Evolutionary conservation across 1,140 invertebrate species (phyloP), one percentile per base, ranked within the genome.

Genomic region (Vanessa tameamea): DNA sequence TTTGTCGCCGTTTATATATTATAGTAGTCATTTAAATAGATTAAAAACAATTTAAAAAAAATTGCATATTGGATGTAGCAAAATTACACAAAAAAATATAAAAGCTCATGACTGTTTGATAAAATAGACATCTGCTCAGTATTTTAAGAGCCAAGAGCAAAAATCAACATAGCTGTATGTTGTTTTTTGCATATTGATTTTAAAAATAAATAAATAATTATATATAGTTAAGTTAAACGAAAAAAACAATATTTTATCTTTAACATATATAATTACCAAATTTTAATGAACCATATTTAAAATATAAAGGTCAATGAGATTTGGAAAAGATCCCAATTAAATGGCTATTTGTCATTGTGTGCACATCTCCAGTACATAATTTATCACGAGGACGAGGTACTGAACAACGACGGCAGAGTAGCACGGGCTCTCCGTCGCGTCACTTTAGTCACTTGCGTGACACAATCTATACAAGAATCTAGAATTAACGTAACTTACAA

Each of bases 401-500:
- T 78, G 76, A 78, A 72, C 79, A 20, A 57, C 59, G 71, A 72
- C 69, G 43, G 76, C 59, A 70, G 72, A 43, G 37, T 43, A 43
- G 37, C 37, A 11, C 77, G 72, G 74, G 55, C 65, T 15, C 50
- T 53, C 50, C 66, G 79, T 64, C 80, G 78, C 82, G 73, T 81
- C 84, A 77, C 81, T 75, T 82, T 57, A 76, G 78, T 76, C 85
- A 84, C 84, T 76, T 75, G 73, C 77, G 79, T 86, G 85, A 89
- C 87, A 76, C 77, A 85, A 83, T 84, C 83, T 90, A 90, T 87
- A 87, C 85, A 87, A 87, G 84, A 89, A 88, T 89, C 87, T 92
- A 91, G 83, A 90, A 86, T 88, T 90, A 85, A 92, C 86, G 84
- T 92, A 91, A 91, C 89, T 92, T 91, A 91, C 84, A 87, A 90